Evolutionary conservation across 2,113 vertebrate species (phyloP), one percentile per base, ranked within the genome.

Genomic region (Parus major): DNA sequence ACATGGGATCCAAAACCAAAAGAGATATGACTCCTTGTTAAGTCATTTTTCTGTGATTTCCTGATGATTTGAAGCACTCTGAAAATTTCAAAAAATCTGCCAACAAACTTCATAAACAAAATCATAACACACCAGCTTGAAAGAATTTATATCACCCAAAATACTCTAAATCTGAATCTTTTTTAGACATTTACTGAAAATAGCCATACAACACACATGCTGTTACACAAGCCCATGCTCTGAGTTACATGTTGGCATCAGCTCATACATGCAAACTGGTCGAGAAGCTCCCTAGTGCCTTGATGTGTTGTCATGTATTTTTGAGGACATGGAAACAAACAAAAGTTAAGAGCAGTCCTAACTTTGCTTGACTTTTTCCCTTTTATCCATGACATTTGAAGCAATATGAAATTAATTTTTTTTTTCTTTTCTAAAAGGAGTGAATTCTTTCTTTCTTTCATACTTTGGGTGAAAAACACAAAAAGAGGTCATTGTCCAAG

Each of bases 1-100:
- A 65, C 11, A 72, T 0, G 0, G 1, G 5, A 71, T 13, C 2
- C 16, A 60, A 70, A 84, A 24, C 7, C 0, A 7, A 0, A 83
- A 55, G 24, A 35, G 1, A 41, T 6, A 7, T 18, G 7, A 56
- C 57, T 41, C 3, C 44, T 53, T 42, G 17, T 44, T 41, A 75
- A 90, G 65, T 39, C 7, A 27, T 60, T 71, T 29, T 15, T 68
- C 18, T 79, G 9, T 65, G 39, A 42, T 66, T 57, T 63, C 7
- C 79, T 15, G 5, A 36, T 44, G 15, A 82, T 27, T 52, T 15
- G 36, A 79, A 68, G 5, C 5, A 42, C 7, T 44, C 21, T 28
- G 20, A 75, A 79, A 57, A 60, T 49, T 17, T 76, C 21, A 63
- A 76, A 8, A 86, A 73, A 64, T 14, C 18, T 50, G 8, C 4